Conservation (phyloP, 2,888 invertebrate species). For the Caenorhabditis macrosperma region DNA sequence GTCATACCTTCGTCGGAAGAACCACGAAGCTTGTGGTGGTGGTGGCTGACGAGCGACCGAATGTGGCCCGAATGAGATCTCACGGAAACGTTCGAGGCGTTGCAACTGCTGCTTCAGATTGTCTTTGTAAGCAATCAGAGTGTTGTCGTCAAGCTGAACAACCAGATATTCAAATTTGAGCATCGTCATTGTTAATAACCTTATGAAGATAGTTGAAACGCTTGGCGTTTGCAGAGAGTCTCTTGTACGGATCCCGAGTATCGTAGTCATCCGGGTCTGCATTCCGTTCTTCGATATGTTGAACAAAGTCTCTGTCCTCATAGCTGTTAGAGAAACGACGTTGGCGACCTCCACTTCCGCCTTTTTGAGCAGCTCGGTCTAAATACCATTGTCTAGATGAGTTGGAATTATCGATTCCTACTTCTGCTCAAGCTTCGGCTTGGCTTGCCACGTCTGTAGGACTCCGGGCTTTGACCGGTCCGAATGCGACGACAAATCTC, state of each 20-base stretch:
- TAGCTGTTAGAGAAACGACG: slow-evolving; percentile 73
- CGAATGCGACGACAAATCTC: slow-evolving; percentile 66
- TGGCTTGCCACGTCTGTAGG: slow-evolving; percentile 66
- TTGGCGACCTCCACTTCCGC: slow-evolving; percentile 64
- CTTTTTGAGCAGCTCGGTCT: slow-evolving; percentile 57
- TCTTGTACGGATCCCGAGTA: slow-evolving; percentile 61
- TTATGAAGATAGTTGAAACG: slow-evolving; percentile 78
- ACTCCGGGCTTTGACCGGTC: slow-evolving; percentile 69
- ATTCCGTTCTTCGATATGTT: slow-evolving; percentile 69
- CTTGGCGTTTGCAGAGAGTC: slow-evolving; percentile 76
- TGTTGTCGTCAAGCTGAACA: slow-evolving; percentile 77
- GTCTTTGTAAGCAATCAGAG: slow-evolving; percentile 76
- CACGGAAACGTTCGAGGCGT: slow-evolving; percentile 76
- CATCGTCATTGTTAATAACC: slow-evolving; percentile 49
- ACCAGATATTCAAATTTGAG: not conserved
- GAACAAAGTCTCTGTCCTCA: slow-evolving; percentile 75
- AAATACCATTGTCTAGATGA: slow-evolving; percentile 7
- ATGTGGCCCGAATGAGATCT: slow-evolving; percentile 77
- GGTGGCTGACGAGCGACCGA: slow-evolving; percentile 78
- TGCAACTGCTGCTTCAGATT: slow-evolving; percentile 74
- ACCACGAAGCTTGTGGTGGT: slow-evolving; percentile 73
- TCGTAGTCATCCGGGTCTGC: slow-evolving; percentile 53
- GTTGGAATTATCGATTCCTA: too few species aligned
- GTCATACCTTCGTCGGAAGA: slow-evolving; percentile 77
- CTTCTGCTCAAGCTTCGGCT: slow-evolving; percentile 70